phyloP scores from a whole-genome alignment of 2,113 vertebrate species.

The Microcebus griseorufus region DNA sequence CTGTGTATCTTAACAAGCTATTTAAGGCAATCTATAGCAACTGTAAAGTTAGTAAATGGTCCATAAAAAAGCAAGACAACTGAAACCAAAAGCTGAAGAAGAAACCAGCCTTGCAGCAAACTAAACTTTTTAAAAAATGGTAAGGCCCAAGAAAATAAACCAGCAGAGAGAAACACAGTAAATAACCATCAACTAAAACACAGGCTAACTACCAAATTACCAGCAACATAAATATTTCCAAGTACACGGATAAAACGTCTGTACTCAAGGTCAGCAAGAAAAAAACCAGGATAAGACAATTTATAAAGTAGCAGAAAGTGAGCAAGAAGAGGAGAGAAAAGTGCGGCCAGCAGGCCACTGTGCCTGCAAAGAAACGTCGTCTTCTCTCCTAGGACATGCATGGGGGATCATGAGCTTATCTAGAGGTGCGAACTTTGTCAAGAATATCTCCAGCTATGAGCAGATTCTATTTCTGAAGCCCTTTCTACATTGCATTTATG shows the following conservation, averaged over 20 bases:
- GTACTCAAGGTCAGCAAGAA: background rate
- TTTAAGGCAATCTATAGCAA: constrained; percentile 39
- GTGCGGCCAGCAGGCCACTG: background rate
- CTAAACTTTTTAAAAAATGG: constrained; percentile 40
- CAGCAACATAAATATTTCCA: constrained; percentile 55
- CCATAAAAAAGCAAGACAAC: constrained; percentile 45
- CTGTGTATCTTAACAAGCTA: constrained; percentile 8
- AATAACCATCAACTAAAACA: constrained; percentile 38
- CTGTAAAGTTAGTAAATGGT: constrained; percentile 41
- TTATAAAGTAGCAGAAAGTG: background rate
- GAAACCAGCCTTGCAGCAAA: constrained; percentile 45
- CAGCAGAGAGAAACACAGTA: constrained; percentile 44
- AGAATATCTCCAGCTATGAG: background rate
- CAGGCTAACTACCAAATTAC: constrained; percentile 50
- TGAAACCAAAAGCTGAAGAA: constrained; percentile 13
- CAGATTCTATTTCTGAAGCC: background rate
- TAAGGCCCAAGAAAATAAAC: constrained; percentile 28
- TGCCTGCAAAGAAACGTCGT: background rate
- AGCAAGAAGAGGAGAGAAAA: background rate
- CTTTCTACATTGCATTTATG: background rate
- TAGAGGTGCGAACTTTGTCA: background rate
- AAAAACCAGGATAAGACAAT: background rate
- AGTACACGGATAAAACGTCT: background rate
- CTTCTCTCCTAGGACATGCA: background rate
- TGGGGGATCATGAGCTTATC: background rate